phyloP scores from a whole-genome alignment of 2,797 vertebrate genomes.

The Megalops cyprinoides region DNA sequence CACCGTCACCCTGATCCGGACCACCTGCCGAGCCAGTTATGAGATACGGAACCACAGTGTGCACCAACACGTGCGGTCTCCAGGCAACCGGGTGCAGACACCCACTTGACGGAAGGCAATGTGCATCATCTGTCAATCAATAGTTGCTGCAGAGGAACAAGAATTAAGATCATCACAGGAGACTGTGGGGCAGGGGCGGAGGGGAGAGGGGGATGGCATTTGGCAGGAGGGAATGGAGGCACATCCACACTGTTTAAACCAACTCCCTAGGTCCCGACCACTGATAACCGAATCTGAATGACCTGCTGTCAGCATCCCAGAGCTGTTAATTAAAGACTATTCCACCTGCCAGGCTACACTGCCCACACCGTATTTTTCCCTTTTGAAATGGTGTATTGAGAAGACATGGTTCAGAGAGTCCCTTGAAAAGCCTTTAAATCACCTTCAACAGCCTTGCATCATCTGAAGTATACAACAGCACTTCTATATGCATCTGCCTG shows the following conservation, averaged over 20 bases:
- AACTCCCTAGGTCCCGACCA: background rate
- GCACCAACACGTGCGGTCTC: background rate
- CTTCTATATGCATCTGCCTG: too few relatives aligned
- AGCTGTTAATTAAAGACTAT: background rate
- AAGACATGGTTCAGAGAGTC: background rate
- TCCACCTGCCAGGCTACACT: background rate
- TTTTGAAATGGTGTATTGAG: background rate
- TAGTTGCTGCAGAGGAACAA: background rate
- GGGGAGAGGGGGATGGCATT: background rate
- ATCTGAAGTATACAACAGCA: too few relatives aligned
- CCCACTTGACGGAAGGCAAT: background rate
- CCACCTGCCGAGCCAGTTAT: background rate
- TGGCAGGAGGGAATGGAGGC: background rate
- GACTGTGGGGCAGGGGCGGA: too few relatives aligned
- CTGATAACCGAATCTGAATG: background rate
- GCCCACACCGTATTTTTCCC: background rate
- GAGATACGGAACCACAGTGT: background rate
- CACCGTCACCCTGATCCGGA: background rate
- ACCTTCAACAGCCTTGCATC: background rate
- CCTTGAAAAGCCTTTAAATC: too few relatives aligned
- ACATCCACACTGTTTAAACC: background rate
- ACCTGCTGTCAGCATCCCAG: background rate
- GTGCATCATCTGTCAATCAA: slow-evolving; percentile 21
- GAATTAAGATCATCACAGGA: background rate
- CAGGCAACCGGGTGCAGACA: background rate